These are phyloP conservation scores for Drosophila truncata DNA, from an alignment of 1,140 invertebrate species.

Conservation along the genomic window DNA sequence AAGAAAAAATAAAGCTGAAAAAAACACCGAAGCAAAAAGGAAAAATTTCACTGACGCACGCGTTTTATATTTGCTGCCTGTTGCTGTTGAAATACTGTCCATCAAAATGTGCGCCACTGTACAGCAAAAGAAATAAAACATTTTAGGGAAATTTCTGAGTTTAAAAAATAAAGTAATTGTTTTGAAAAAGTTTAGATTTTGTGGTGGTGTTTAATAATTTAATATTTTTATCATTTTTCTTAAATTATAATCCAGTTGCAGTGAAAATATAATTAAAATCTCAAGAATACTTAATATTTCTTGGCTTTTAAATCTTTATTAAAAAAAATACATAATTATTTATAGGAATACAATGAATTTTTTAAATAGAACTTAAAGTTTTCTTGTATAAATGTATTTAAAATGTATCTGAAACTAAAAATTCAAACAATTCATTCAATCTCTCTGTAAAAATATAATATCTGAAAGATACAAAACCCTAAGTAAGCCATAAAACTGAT, in stretches of 20 bases:
- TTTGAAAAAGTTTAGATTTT: neutral
- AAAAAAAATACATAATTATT: neutral
- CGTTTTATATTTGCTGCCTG: slow-evolving; percentile 36
- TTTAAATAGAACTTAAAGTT: neutral
- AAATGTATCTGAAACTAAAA: too few relatives aligned
- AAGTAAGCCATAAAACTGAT: neutral
- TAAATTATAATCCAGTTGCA: neutral
- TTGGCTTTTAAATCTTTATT: neutral
- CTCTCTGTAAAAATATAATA: neutral
- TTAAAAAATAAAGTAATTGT: neutral
- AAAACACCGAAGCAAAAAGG: slow-evolving; percentile 23
- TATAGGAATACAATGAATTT: neutral
- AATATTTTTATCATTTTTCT: neutral
- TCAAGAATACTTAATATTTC: neutral
- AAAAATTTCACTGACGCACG: slow-evolving; percentile 78
- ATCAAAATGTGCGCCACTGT: slow-evolving; percentile 49
- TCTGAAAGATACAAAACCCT: neutral
- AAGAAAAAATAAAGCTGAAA: slow-evolving; percentile 21
- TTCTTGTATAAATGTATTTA: too few relatives aligned
- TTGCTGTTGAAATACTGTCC: slow-evolving; percentile 14
- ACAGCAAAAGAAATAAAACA: neutral
- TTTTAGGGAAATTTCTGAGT: neutral
- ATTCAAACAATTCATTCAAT: neutral
- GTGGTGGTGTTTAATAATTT: too few relatives aligned
- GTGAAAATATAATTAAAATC: neutral